A percentile compares a stretch with the other conserved stretches of the same genome.
Evolutionary conservation across 2,113 vertebrate species (phyloP).

Genomic region (Halichoerus grypus): DNA sequence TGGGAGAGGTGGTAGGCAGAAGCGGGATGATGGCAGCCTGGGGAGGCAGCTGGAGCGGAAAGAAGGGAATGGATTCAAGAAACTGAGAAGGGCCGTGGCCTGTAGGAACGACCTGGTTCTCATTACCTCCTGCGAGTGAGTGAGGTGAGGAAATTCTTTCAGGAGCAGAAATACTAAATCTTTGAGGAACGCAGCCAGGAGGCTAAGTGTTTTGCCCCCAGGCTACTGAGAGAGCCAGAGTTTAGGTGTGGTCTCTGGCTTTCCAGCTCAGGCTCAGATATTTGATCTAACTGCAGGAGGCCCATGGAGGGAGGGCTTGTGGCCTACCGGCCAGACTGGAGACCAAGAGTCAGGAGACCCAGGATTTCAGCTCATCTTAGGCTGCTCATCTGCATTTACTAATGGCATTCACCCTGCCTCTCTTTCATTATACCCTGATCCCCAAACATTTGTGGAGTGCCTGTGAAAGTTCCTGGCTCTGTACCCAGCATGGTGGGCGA

Average conservation of each 20-base stretch:
- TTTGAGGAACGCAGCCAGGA: accelerated
- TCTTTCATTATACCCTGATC: neutral
- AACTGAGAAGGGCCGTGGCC: accelerated
- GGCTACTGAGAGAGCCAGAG: neutral
- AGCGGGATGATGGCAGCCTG: neutral
- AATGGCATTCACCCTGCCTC: neutral
- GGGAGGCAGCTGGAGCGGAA: neutral
- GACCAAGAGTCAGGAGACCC: neutral
- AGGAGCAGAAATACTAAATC: neutral
- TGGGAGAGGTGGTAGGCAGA: neutral
- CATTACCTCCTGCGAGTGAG: neutral
- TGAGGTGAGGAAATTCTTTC: neutral
- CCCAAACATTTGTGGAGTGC: neutral
- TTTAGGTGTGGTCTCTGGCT: neutral
- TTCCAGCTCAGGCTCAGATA: neutral
- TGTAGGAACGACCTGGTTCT: neutral
- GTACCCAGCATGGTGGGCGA: neutral
- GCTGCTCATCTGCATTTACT: neutral
- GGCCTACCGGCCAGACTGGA: neutral
- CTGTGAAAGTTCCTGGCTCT: neutral
- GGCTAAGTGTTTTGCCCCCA: neutral
- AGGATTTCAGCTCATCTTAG: neutral
- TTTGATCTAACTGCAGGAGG: neutral
- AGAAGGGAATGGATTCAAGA: neutral
- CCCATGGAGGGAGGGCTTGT: accelerated